Conservation (phyloP, 2,113 vertebrate genomes). For the Anolis carolinensis region DNA sequence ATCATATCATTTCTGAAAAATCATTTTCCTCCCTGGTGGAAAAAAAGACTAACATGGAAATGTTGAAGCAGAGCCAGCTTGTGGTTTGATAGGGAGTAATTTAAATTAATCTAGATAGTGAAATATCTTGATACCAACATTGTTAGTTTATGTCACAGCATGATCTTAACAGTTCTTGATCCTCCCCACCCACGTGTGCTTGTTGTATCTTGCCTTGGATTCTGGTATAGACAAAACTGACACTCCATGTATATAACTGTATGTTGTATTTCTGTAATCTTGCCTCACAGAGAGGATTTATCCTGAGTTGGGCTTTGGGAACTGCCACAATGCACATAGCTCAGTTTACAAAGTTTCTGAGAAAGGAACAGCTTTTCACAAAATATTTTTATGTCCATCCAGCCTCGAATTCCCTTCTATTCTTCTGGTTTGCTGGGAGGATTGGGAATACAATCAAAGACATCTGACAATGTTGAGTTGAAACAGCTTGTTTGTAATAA, state of each 20-base stretch:
- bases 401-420: too few species aligned
- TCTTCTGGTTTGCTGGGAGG: too few species aligned
- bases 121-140: not conserved
- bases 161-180: not conserved
- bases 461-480: too few species aligned
- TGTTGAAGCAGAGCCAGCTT: not conserved
- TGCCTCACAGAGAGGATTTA: not conserved
- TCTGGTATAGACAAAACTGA: not conserved
- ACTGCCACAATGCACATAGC: not conserved
- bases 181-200: fast-evolving
- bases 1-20: not conserved
- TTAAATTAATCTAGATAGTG: not conserved
- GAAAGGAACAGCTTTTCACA: too few species aligned
- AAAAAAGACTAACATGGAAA: not conserved
- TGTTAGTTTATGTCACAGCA: not conserved
- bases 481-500: too few species aligned
- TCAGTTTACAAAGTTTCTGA: not conserved
- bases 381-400: too few species aligned
- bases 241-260: not conserved
- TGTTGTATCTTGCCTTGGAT: not conserved
- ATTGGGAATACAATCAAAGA: too few species aligned
- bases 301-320: not conserved
- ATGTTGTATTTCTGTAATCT: not conserved
- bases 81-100: not conserved
- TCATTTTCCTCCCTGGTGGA: not conserved